Percentiles rank a stretch among this genome's conserved stretches.
Evolutionary conservation across 1,140 invertebrate genomes (phyloP).

Genomic region (Drosophila bocki): DNA sequence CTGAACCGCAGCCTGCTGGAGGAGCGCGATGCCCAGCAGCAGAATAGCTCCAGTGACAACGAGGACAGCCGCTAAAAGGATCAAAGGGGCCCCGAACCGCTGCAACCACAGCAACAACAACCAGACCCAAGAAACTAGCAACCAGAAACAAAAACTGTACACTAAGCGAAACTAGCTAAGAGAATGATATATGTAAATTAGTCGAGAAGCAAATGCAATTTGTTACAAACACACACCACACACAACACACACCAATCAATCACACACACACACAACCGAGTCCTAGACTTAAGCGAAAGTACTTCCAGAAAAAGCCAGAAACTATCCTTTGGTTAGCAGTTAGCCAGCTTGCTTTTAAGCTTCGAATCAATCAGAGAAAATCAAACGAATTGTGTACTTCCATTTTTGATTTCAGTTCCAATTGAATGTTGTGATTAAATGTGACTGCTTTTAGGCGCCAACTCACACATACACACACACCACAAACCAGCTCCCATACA

Average conservation of each 20-base stretch:
- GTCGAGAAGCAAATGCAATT: constrained; percentile 62
- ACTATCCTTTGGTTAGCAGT: constrained; percentile 40
- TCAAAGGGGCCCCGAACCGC: constrained; percentile 5
- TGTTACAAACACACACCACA: constrained; percentile 63
- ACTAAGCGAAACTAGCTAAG: constrained; percentile 64
- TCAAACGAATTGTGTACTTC: constrained; percentile 42
- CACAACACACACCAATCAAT: constrained; percentile 31
- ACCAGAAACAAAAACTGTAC: constrained; percentile 36
- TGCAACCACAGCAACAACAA: constrained; percentile 71
- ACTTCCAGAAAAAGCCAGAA: constrained; percentile 53
- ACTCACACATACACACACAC: constrained; percentile 34
- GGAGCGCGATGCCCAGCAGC: constrained; percentile 80
- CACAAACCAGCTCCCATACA: constrained; percentile 28
- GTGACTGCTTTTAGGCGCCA: constrained; percentile 71
- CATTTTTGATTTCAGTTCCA: constrained; percentile 56
- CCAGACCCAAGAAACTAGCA: constrained; percentile 38
- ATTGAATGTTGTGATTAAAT: constrained; percentile 80
- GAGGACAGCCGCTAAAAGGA: constrained; percentile 76
- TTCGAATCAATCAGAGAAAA: constrained; percentile 43
- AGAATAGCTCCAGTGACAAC: constrained; percentile 83
- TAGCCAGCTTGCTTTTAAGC: constrained; percentile 41
- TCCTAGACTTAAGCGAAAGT: constrained; percentile 49
- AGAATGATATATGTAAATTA: constrained; percentile 77
- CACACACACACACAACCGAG: constrained; percentile 55
- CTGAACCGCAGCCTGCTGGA: constrained; percentile 81